Conservation (phyloP, 2,888 invertebrate genomes). For the Sesia apiformis region DNA sequence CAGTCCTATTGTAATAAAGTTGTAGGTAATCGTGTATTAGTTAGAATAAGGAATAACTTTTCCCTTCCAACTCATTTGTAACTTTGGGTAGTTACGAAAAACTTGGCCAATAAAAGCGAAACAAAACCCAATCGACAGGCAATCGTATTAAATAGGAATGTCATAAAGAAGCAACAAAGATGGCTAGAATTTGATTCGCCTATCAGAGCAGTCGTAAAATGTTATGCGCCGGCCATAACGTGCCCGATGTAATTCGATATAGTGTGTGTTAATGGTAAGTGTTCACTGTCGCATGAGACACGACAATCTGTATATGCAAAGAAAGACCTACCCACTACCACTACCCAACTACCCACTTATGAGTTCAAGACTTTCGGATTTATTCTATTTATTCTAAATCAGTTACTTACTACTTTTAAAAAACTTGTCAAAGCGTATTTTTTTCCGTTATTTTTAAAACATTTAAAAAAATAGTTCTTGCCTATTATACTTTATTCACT, state of each 20-base stretch:
- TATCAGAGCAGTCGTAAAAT: conserved; percentile 44
- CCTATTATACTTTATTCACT: too few species aligned
- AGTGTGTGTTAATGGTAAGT: conserved; percentile 29
- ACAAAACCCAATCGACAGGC: conserved; percentile 10
- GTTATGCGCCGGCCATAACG: conserved; percentile 42
- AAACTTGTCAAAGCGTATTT: too few species aligned
- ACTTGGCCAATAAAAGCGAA: conserved; percentile 8
- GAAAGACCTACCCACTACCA: too few species aligned
- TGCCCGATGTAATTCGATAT: conserved; percentile 42
- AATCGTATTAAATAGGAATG: conserved; percentile 19
- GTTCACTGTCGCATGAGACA: conserved; percentile 18
- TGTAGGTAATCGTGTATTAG: background rate
- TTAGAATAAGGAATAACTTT: background rate
- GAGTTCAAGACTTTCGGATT: too few species aligned
- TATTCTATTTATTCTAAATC: too few species aligned
- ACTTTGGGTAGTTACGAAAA: background rate
- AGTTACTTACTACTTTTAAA: too few species aligned
- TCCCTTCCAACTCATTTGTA: background rate
- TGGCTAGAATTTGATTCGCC: conserved; percentile 35
- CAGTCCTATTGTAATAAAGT: too few species aligned
- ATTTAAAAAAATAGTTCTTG: too few species aligned
- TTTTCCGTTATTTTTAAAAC: too few species aligned
- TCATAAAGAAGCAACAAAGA: conserved; percentile 31
- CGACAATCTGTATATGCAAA: conserved; percentile 6
- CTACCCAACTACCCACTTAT: too few species aligned